Evolutionary conservation across 2,797 vertebrate species (phyloP).

Genomic region (Fringilla coelebs): DNA sequence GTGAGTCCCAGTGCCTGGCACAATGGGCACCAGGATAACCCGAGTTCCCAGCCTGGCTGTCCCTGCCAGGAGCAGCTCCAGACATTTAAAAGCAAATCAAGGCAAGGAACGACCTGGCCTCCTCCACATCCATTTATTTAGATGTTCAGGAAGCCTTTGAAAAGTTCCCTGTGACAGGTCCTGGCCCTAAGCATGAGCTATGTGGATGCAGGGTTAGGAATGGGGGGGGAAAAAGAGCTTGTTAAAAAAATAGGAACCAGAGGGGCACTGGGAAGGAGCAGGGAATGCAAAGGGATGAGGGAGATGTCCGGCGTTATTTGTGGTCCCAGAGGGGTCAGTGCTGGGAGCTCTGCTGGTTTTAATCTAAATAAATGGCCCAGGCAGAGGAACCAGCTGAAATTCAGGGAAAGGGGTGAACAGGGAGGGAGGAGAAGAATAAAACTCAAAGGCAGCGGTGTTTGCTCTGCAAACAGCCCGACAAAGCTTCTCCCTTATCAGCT

Average conservation of each 20-base stretch:
- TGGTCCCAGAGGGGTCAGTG: neutral
- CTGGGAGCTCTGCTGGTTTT: conserved; percentile 46
- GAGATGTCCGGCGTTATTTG: neutral
- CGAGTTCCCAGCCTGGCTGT: neutral
- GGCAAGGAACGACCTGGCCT: neutral
- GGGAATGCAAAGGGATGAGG: neutral
- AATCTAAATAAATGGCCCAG: conserved; percentile 58
- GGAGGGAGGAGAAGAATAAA: neutral
- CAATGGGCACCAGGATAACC: neutral
- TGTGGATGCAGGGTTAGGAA: neutral
- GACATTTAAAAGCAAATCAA: neutral
- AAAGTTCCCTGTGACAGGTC: neutral
- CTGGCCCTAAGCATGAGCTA: neutral
- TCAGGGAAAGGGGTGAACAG: conserved; percentile 5
- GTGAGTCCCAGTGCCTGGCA: neutral
- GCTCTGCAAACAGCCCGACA: conserved; percentile 16
- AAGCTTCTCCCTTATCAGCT: neutral
- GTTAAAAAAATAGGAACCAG: conserved; percentile 8
- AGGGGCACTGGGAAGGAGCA: neutral
- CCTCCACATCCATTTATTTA: neutral
- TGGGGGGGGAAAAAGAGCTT: neutral
- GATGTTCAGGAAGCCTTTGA: conserved; percentile 34
- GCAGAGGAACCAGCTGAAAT: neutral
- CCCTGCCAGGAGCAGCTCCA: neutral
- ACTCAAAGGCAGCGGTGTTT: neutral